Evolutionary conservation across 2,888 invertebrate species (phyloP).

Genomic region (Acrocera orbiculus): DNA sequence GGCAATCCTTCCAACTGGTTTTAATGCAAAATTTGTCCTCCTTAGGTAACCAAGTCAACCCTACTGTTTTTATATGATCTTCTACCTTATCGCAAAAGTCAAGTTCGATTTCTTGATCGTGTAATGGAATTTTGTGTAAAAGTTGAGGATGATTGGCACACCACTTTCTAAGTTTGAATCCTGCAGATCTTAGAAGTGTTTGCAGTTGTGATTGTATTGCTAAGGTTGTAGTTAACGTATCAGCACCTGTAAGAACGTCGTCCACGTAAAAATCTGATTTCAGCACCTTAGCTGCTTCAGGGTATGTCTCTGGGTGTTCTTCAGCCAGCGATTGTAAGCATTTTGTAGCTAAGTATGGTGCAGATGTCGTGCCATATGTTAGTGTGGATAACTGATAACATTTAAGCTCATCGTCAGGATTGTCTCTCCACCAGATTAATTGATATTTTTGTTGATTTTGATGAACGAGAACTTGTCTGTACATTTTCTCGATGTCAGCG

Average conservation of each 20-base stretch:
- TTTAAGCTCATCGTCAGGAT: constrained; percentile 3
- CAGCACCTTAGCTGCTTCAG: constrained; percentile 1
- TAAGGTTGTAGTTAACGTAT: neutral
- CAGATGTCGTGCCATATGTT: constrained; percentile 10
- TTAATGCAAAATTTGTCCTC: neutral
- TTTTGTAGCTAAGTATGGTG: constrained; percentile 12
- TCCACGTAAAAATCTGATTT: constrained; percentile 2
- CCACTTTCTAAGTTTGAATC: constrained; percentile 1
- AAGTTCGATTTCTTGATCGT: neutral
- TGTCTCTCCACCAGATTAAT: constrained; percentile 12
- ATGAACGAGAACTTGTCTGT: constrained; percentile 13
- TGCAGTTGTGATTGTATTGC: neutral
- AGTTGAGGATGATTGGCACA: neutral
- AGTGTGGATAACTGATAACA: constrained; percentile 10
- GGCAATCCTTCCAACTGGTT: neutral
- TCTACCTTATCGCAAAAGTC: neutral
- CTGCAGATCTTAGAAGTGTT: neutral
- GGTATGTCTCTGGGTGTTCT: neutral
- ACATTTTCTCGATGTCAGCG: constrained; percentile 16
- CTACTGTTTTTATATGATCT: neutral
- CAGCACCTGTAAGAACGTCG: neutral
- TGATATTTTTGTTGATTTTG: constrained; percentile 11
- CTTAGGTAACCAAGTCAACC: neutral
- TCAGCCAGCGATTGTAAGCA: constrained; percentile 8
- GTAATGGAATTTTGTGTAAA: neutral